These are phyloP conservation scores for Dipus sagitta DNA, from an alignment of 2,797 vertebrate genomes.

Conservation along the genomic window DNA sequence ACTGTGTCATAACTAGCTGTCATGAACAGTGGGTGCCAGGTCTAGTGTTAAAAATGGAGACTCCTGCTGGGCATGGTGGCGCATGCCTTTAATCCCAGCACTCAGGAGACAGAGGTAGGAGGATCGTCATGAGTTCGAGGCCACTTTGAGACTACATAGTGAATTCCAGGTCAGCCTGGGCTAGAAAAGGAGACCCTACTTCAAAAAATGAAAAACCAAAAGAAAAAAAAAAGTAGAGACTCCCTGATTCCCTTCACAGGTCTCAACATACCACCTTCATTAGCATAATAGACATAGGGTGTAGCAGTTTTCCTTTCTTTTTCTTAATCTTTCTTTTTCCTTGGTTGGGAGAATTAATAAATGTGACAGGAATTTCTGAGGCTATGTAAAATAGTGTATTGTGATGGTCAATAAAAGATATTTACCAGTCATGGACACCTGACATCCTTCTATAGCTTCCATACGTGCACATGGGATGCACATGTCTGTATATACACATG, in stretches of 20 bases:
- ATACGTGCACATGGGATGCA: too few species aligned
- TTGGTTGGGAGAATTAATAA: constrained; percentile 32
- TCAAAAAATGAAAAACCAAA: too few species aligned
- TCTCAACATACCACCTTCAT: background rate
- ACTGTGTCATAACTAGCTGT: constrained; percentile 20
- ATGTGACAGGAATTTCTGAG: background rate
- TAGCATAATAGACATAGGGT: constrained; percentile 33
- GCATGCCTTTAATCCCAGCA: too few species aligned
- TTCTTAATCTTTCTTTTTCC: background rate
- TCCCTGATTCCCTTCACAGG: background rate
- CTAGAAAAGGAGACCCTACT: too few species aligned
- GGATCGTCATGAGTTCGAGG: too few species aligned
- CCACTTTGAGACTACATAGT: too few species aligned
- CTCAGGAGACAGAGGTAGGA: too few species aligned
- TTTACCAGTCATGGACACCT: background rate
- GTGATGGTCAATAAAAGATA: background rate
- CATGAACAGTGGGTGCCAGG: background rate
- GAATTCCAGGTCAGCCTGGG: too few species aligned
- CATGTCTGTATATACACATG: too few species aligned
- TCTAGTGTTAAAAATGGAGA: background rate
- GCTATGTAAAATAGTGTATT: background rate
- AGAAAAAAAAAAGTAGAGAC: background rate
- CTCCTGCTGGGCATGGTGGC: too few species aligned
- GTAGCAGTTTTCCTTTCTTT: background rate
- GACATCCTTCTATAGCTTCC: too few species aligned